A percentile compares a stretch with the other conserved stretches of the same genome.
Evolutionary conservation across 2,113 vertebrate species (phyloP).

Genomic region (Corythornis cristatus): DNA sequence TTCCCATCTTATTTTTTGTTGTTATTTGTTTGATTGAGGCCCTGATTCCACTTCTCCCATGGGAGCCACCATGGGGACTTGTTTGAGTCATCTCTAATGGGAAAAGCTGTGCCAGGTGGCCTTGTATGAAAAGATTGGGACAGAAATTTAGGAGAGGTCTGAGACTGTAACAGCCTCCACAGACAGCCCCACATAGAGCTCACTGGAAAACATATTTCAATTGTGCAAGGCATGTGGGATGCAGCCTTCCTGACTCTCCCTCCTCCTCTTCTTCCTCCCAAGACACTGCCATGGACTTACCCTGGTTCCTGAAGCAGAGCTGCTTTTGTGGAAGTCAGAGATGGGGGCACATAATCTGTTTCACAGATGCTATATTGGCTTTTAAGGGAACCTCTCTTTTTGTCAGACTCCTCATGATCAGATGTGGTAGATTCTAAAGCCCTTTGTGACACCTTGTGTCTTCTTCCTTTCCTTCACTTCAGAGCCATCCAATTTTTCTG

Average conservation of each 20-base stretch:
- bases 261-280: not conserved
- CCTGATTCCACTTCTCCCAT: not conserved
- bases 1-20: not conserved
- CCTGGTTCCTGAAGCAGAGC: not conserved
- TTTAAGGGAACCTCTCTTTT: not conserved
- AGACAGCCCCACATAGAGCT: not conserved
- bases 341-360: not conserved
- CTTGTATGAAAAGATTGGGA: not conserved
- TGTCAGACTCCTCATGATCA: not conserved
- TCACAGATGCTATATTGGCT: not conserved
- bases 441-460: not conserved
- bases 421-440: not conserved
- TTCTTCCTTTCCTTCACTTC: not conserved
- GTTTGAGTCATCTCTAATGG: not conserved
- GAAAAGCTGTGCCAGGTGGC: not conserved
- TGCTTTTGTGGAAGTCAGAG: not conserved
- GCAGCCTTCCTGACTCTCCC: not conserved
- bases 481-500: not conserved
- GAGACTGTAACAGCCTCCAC: not conserved
- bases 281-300: not conserved
- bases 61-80: not conserved
- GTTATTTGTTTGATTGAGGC: not conserved
- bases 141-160: not conserved
- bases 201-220: not conserved
- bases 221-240: not conserved